Conservation (phyloP, 2,888 invertebrate species). For the Drosophila pegasa region DNA sequence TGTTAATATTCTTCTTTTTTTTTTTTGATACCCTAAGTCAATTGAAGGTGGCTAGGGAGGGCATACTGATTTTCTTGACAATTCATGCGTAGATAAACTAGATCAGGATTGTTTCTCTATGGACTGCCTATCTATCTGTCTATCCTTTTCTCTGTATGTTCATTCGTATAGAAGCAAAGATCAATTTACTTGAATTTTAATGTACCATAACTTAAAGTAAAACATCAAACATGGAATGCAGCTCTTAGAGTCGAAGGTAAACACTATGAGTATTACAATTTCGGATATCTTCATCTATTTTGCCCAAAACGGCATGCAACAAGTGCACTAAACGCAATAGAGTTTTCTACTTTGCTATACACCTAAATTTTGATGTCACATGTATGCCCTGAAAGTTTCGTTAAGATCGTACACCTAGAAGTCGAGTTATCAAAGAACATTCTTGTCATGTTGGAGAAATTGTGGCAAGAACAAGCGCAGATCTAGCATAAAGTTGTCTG, state of each 20-base stretch:
- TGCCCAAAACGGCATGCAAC: not conserved
- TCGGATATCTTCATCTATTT: rapidly evolving
- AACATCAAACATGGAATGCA: not conserved
- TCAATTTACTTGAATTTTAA: too few species aligned
- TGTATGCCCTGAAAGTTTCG: not conserved
- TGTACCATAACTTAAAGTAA: not conserved
- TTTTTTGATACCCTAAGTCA: not conserved
- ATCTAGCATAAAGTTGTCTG: not conserved
- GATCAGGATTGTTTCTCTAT: not conserved
- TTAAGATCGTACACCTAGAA: not conserved
- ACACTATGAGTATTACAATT: not conserved
- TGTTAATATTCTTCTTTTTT: conserved; percentile 75
- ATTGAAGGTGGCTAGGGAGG: not conserved
- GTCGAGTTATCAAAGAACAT: not conserved
- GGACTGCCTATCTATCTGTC: not conserved
- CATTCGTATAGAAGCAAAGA: too few species aligned
- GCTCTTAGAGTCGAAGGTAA: not conserved
- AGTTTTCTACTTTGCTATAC: not conserved
- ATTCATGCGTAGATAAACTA: not conserved
- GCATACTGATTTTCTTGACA: not conserved
- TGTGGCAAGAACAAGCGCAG: not conserved
- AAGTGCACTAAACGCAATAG: not conserved
- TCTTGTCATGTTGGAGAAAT: not conserved
- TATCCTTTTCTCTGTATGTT: too few species aligned
- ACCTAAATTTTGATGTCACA: not conserved